Percentiles rank a stretch among this genome's conserved stretches.
These are phyloP conservation scores for Cheirogaleus medius DNA, from an alignment of 2,113 vertebrate species.

Conservation along the genomic window DNA sequence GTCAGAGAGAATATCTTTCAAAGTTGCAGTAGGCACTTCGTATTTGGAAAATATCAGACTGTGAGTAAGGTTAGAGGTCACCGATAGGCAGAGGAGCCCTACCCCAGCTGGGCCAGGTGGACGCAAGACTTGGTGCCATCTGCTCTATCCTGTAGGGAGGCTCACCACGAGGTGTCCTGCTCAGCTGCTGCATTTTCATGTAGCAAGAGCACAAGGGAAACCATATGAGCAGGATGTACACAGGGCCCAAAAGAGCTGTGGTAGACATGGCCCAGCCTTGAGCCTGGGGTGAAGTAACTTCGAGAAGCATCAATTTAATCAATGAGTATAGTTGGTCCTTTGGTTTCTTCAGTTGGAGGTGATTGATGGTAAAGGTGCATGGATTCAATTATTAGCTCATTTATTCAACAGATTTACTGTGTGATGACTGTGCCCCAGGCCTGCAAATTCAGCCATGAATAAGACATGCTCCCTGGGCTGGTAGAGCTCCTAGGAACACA, in stretches of 20 bases:
- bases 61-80: slow-evolving; percentile 32
- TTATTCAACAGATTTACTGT: not conserved
- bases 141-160: slow-evolving; percentile 10
- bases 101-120: not conserved
- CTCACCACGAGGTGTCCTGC: slow-evolving; percentile 13
- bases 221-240: not conserved
- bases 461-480: not conserved
- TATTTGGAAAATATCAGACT: slow-evolving; percentile 29
- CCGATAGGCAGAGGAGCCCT: not conserved
- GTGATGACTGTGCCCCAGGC: not conserved
- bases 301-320: not conserved
- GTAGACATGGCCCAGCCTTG: not conserved
- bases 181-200: slow-evolving; percentile 13
- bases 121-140: slow-evolving; percentile 13
- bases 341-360: not conserved
- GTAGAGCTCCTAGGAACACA: not conserved
- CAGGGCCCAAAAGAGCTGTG: not conserved
- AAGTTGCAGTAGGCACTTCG: slow-evolving; percentile 42
- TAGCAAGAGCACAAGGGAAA: not conserved
- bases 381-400: slow-evolving; percentile 5
- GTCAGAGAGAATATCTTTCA: slow-evolving; percentile 72
- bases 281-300: not conserved
- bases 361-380: not conserved
- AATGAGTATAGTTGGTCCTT: not conserved
- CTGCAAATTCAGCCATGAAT: not conserved